Evolutionary conservation across 2,797 vertebrate genomes (phyloP).

Genomic region (Rallus crepitans): DNA sequence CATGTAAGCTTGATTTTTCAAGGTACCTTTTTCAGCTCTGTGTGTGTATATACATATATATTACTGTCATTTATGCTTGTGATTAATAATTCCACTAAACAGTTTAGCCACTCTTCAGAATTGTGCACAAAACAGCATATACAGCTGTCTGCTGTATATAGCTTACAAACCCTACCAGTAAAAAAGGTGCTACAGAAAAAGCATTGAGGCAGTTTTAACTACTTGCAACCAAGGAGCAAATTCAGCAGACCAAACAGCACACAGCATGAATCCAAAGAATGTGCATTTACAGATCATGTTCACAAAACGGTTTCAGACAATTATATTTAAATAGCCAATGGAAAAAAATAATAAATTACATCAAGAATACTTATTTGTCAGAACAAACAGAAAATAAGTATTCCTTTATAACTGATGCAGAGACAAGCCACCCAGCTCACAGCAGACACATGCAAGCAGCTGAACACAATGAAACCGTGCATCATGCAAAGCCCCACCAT

Average conservation of each 20-base stretch:
- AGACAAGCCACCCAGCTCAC: neutral
- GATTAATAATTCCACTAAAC: neutral
- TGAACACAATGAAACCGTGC: conserved; percentile 66
- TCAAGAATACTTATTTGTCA: neutral
- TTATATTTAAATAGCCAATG: neutral
- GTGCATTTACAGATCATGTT: neutral
- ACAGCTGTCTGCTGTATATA: neutral
- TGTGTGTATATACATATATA: neutral
- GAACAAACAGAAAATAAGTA: neutral
- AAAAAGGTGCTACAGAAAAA: neutral
- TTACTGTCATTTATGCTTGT: neutral
- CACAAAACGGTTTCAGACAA: neutral
- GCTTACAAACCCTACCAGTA: neutral
- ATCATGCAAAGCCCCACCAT: conserved; percentile 87
- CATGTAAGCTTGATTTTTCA: neutral
- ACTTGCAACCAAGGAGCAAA: neutral
- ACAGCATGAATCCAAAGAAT: neutral
- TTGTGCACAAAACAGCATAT: neutral
- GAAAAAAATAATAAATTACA: neutral
- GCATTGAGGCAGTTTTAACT: neutral
- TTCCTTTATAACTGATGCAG: neutral
- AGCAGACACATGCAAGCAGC: neutral
- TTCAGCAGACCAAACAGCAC: neutral
- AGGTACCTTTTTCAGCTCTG: neutral
- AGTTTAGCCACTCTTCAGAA: neutral